Evolutionary conservation across 2,113 vertebrate genomes (phyloP).

Genomic region (Trogon melanurus): DNA sequence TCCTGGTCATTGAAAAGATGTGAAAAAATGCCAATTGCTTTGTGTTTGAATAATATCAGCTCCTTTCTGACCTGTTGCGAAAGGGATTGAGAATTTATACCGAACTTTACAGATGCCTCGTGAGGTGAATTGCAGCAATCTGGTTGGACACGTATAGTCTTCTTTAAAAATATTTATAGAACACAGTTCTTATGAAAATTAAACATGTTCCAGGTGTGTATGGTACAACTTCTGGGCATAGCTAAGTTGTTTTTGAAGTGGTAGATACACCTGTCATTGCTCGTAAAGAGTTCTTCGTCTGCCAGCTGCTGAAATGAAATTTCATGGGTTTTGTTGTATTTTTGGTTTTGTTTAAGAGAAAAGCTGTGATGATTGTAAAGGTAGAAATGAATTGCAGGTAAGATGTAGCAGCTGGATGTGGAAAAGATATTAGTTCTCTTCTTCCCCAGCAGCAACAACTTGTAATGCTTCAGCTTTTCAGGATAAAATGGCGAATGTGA

Average conservation of each 20-base stretch:
- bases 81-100: conserved; percentile 55
- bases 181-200: conserved; percentile 65
- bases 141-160: conserved; percentile 52
- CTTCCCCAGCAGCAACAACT: neutral
- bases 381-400: neutral
- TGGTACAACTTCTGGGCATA: conserved; percentile 1
- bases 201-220: conserved; percentile 73
- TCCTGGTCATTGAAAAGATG: conserved; percentile 64
- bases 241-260: conserved; percentile 41
- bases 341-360: neutral
- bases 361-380: neutral
- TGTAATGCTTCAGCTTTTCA: neutral
- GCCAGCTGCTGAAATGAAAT: conserved; percentile 12
- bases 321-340: neutral
- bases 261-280: conserved; percentile 50
- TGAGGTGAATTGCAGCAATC: conserved; percentile 57
- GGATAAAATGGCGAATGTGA: neutral
- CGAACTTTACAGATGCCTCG: conserved; percentile 41
- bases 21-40: conserved; percentile 41
- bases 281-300: conserved; percentile 31
- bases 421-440: neutral
- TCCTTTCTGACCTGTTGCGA: conserved; percentile 61
- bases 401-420: neutral
- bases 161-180: conserved; percentile 65
- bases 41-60: conserved; percentile 45